Evolutionary conservation across 2,797 vertebrate species (phyloP), one percentile per base, ranked within the genome.

Genomic region (Hephaestus fuliginosus): DNA sequence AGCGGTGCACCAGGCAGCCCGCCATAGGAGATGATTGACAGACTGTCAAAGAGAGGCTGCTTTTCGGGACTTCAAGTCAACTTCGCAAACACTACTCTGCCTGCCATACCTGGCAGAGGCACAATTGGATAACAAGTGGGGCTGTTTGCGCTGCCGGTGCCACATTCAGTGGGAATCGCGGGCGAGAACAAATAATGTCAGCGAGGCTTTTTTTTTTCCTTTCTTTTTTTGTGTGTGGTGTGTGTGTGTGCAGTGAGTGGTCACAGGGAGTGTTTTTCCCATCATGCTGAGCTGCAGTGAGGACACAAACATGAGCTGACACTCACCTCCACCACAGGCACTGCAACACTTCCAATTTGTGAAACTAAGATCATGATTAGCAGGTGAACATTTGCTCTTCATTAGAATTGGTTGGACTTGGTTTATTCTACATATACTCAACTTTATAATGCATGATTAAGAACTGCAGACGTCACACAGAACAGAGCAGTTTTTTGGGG

Each of bases 21-120:
- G 58, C 83, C 75, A 58, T 25, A 78, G 70, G 88, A 78, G 25
- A 62, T 92, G 92, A 94, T 70, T 92, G 91, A 92, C 92, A 92
- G 84, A 78, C 76, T 70, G 86, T 89, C 88, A 86, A 36, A 1
- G 70, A 52, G 77, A 68, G 44, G 51, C 66, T 28, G 84, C 83
- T 80, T 88, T 74, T 51, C 39, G 56, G 74, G 74, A 86, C 89
- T 91, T 85, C 52, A 52, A 91, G 89, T 90, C 86, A 76, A 89
- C 86, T 89, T 79, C 2, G 15, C 74, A 77, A 82, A 86, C 82
- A 72, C 48, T 55, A 25, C 82, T 74, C 80, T 17, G 78, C 80
- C 84, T 85, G 87, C 80, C 78, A 46, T 83, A 89, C 82, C 86
- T 86, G 89, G 90, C 90, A 89, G 83, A 83, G 80, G 84, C 84